Conservation (phyloP, 2,797 vertebrate species). For the Aythya fuligula region DNA sequence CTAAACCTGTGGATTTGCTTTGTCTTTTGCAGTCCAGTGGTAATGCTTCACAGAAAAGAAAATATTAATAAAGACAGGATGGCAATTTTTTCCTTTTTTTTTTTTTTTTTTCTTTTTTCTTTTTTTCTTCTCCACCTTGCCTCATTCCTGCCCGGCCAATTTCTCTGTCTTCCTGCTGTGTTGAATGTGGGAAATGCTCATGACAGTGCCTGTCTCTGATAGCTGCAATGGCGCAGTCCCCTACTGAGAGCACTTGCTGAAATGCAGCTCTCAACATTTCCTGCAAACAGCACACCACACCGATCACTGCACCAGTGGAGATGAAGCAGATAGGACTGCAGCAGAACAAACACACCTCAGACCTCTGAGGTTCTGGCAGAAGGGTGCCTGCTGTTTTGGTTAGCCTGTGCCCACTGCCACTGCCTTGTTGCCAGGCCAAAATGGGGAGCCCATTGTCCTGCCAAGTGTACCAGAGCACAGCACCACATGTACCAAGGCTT, state of each 20-base stretch:
- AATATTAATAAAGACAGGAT: not conserved
- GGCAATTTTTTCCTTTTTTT: not conserved
- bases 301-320: not conserved
- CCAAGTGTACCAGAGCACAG: not conserved
- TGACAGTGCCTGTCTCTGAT: not conserved
- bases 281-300: not conserved
- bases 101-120: not conserved
- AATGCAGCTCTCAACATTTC: not conserved
- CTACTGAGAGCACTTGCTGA: not conserved
- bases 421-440: not conserved
- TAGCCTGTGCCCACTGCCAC: not conserved
- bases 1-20: not conserved
- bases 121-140: fast-evolving
- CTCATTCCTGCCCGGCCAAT: not conserved
- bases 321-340: not conserved
- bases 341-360: not conserved
- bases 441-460: not conserved
- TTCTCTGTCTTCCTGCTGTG: not conserved
- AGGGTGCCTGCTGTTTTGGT: not conserved
- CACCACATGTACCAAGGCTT: not conserved
- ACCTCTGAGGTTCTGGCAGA: not conserved
- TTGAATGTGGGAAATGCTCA: not conserved
- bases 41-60: not conserved
- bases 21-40: not conserved
- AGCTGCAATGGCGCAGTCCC: not conserved